Conservation (phyloP, 2,113 vertebrate genomes). For the Eubucco bourcierii region DNA sequence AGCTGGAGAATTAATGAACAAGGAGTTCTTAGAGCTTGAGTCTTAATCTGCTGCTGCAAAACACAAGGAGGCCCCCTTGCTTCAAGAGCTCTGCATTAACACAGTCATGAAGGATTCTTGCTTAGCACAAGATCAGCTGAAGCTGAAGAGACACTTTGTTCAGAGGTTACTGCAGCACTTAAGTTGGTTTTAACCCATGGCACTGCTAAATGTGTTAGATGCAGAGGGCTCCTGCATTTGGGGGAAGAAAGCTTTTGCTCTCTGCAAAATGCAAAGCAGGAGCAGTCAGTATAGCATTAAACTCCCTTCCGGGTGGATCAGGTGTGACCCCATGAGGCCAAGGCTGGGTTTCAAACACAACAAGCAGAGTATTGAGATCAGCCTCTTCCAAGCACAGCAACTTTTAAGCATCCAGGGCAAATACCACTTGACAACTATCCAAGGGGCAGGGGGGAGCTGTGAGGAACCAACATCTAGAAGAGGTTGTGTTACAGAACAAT, state of each 20-base stretch:
- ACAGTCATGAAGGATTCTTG: accelerated
- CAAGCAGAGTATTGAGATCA: not conserved
- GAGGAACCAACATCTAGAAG: not conserved
- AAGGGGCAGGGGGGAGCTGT: not conserved
- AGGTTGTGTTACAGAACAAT: not conserved
- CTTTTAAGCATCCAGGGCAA: not conserved
- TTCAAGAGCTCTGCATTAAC: not conserved
- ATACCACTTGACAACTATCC: not conserved
- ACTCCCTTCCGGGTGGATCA: too few relatives aligned
- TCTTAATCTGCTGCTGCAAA: not conserved
- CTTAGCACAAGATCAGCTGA: not conserved
- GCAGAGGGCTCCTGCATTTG: too few relatives aligned
- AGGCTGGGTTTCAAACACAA: not conserved
- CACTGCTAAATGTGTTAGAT: not conserved
- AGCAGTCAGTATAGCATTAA: not conserved
- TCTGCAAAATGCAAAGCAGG: not conserved
- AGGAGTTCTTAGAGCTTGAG: not conserved
- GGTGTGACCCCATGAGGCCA: not conserved
- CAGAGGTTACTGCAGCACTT: not conserved
- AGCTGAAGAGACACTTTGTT: not conserved
- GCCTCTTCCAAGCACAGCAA: not conserved
- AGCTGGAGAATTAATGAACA: too few relatives aligned
- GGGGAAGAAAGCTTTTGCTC: not conserved
- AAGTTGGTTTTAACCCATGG: not conserved
- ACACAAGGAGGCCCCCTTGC: not conserved